Conservation (phyloP, 2,113 vertebrate genomes). For the Hippocampus guttulatus region DNA sequence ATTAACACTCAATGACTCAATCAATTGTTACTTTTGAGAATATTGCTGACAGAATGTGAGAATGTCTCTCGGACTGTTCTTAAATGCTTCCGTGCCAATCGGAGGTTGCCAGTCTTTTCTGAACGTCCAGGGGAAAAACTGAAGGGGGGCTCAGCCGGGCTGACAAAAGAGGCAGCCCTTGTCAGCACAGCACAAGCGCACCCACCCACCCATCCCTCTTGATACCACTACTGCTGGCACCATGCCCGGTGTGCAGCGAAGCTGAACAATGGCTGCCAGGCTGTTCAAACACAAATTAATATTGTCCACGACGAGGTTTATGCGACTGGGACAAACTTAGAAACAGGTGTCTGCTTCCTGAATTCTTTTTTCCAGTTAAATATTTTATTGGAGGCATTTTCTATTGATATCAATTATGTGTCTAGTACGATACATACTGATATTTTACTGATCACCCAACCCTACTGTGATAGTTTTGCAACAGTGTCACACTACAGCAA, state of each 20-base stretch:
- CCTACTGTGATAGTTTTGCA: no score
- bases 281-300: constrained; percentile 8
- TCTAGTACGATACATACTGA: no score
- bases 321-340: not conserved
- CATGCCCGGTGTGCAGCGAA: constrained; percentile 17
- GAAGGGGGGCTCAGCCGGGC: constrained; percentile 15
- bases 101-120: not conserved
- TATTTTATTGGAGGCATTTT: no score
- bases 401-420: no score
- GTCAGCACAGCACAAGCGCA: constrained; percentile 20
- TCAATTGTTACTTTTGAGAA: no score
- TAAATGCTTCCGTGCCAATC: no score
- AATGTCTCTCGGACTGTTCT: no score
- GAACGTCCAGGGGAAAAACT: not conserved
- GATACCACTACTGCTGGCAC: constrained; percentile 25
- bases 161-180: constrained; percentile 26
- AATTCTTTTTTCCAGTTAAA: no score
- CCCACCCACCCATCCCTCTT: not conserved
- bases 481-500: no score
- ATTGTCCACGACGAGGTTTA: not conserved
- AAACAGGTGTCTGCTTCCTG: not conserved
- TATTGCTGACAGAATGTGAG: no score
- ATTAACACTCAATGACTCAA: no score
- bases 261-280: constrained; percentile 6
- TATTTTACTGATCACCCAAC: no score